A percentile compares a stretch with the other conserved stretches of the same genome.
Conservation (phyloP, 2,888 invertebrate species). For the Metopia argyrocephala region DNA sequence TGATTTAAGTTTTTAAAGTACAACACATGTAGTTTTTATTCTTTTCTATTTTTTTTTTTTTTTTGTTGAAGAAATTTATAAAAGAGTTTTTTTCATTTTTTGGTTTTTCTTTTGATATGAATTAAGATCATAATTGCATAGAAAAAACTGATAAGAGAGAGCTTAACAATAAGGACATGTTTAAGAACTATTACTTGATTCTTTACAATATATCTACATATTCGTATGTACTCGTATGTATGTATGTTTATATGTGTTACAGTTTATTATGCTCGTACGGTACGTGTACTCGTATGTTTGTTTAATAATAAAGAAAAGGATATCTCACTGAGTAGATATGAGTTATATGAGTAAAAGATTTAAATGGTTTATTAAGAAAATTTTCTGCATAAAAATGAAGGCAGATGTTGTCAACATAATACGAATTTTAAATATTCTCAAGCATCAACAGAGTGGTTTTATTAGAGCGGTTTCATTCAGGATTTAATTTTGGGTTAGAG, state of each 20-base stretch:
- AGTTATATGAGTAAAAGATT: background rate
- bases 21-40: slow-evolving; percentile 15
- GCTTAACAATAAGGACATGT: slow-evolving; percentile 22
- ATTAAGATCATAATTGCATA: slow-evolving; percentile 48
- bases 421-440: background rate
- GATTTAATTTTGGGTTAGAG: too few relatives aligned
- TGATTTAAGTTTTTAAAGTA: slow-evolving; percentile 43
- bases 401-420: slow-evolving; percentile 29
- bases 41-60: background rate
- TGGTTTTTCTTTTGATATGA: slow-evolving; percentile 1
- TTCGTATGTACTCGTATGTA: background rate
- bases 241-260: too few relatives aligned
- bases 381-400: background rate
- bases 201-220: background rate
- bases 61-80: slow-evolving; percentile 11
- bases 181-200: background rate
- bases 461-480: background rate
- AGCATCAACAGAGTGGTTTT: background rate
- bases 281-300: background rate
- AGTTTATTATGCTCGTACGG: background rate
- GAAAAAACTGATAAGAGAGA: slow-evolving; percentile 40
- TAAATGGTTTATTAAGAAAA: background rate
- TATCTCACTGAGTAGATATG: slow-evolving; percentile 3
- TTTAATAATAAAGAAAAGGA: slow-evolving; percentile 21
- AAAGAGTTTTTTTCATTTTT: background rate